Evolutionary conservation across 2,797 vertebrate species (phyloP), one percentile per base, ranked within the genome.

Genomic region (Lindbergichthys nudifrons): DNA sequence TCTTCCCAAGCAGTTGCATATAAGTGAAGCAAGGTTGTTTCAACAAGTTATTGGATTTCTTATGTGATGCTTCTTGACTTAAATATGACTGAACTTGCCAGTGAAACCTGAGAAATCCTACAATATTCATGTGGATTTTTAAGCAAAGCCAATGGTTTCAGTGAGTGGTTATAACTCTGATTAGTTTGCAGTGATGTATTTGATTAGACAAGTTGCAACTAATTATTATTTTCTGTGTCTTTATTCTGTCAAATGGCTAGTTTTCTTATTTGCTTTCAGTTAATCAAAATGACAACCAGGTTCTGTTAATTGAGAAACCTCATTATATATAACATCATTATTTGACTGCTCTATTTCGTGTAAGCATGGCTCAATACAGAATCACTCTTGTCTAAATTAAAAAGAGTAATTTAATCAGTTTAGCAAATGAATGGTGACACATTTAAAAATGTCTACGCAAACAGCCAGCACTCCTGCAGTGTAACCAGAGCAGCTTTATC

Each of bases 11-110:
- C 16, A 5, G 15, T 10, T 0, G 42, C 46, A 8, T 10, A 54
- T 16, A 67, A 39, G 43, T 81, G 69, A 80, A 43, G 77, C 47
- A 86, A 84, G 21, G 21, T 0, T 0, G 41, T 64, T 56, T 70
- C 30, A 81, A 73, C 67, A 70, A 3, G 2, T 5, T 73, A 45
- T 71, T 76, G 48, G 69, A 58, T 47, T 46, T 62, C 10, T 21
- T 42, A 4, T 15, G 47, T 30, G 39, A 63, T 46, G n/a, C 10
- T 5, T 21, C n/a, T 51, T 36, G 16, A 75, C 45, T 52, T 61
- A 8, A 64, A 81, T 32, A 65, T 6, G 39, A 64, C 67, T 45
- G 9, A 57, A 66, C 16, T 43, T 65, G 45, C 50, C 75, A 41
- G 14, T 39, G n/a, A 69, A 72, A 50, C 19, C 41, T n/a, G 0